phyloP scores from a whole-genome alignment of 1,140 invertebrate genomes.

The Tetramorium parvispinum region DNA sequence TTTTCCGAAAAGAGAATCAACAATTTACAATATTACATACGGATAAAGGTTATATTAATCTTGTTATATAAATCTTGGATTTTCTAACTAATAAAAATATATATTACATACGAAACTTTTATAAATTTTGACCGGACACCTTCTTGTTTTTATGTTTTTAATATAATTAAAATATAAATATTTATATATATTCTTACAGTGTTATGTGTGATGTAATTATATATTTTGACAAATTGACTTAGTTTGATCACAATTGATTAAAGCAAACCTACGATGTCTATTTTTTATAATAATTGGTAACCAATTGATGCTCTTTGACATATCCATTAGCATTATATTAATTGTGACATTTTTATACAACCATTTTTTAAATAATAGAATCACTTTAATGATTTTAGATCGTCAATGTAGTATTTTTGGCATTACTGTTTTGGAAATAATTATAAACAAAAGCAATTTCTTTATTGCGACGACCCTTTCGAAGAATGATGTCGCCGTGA shows the following conservation, averaged over 20 bases:
- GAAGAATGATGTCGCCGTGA: not conserved
- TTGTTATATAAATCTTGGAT: too few species aligned
- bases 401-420: not conserved
- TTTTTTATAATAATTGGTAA: not conserved
- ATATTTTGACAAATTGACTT: not conserved
- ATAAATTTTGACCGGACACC: not conserved
- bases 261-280: not conserved
- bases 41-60: not conserved
- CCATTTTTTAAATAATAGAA: not conserved
- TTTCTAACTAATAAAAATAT: too few species aligned
- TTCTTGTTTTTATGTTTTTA: not conserved
- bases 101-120: not conserved
- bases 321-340: not conserved
- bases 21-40: not conserved
- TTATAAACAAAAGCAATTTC: not conserved
- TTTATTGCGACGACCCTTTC: not conserved
- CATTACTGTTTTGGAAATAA: not conserved
- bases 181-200: too few species aligned
- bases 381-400: not conserved
- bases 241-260: not conserved
- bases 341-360: not conserved
- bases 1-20: not conserved
- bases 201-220: not conserved
- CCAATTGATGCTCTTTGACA: not conserved
- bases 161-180: too few species aligned